These are phyloP conservation scores for Gymnarchus niloticus DNA, from an alignment of 2,113 vertebrate species.

Conservation along the genomic window DNA sequence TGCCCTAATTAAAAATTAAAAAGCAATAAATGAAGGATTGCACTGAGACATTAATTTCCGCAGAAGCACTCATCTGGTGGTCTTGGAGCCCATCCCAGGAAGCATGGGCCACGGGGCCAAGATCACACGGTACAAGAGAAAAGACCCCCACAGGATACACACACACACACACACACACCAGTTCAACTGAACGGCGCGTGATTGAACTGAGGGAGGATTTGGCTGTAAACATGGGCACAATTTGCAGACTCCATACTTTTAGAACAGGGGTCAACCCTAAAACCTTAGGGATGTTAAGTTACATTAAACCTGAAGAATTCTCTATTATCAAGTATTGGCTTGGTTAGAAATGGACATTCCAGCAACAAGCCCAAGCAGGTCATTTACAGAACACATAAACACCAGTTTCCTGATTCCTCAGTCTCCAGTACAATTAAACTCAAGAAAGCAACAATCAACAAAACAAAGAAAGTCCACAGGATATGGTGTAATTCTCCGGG, in stretches of 20 bases:
- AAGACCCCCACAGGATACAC: not conserved
- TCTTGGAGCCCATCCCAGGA: not conserved
- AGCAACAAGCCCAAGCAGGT: not conserved
- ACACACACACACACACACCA: not conserved
- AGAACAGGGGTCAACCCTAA: too few relatives aligned
- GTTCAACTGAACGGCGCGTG: not conserved
- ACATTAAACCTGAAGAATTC: too few relatives aligned
- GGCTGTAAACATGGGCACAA: not conserved
- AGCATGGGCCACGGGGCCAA: not conserved
- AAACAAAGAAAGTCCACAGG: not conserved
- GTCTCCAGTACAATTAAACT: not conserved
- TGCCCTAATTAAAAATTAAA: not conserved
- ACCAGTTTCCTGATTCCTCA: not conserved
- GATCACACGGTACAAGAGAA: not conserved
- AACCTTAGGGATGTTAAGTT: too few relatives aligned
- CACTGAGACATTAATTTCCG: not conserved
- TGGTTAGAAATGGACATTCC: too few relatives aligned
- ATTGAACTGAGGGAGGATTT: not conserved
- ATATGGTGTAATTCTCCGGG: not conserved
- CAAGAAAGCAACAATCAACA: not conserved
- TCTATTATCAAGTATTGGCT: too few relatives aligned
- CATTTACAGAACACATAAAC: too few relatives aligned
- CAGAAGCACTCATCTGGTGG: slow-evolving; percentile 2
- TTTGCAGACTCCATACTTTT: too few relatives aligned
- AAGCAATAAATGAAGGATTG: not conserved